phyloP scores from a whole-genome alignment of 2,797 vertebrate species.

The Anolis apletophallus region DNA sequence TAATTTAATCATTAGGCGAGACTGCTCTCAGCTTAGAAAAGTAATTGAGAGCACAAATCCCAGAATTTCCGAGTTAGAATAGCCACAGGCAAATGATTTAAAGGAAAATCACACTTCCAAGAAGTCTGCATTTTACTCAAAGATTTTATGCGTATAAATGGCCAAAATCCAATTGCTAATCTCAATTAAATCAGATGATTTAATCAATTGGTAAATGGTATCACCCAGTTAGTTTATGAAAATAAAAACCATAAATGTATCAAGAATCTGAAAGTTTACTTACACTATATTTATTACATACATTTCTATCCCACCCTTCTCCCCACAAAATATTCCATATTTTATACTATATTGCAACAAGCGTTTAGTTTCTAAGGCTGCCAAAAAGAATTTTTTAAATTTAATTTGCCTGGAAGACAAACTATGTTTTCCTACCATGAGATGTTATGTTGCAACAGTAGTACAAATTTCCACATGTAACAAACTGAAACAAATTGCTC shows the following conservation, averaged over 20 bases:
- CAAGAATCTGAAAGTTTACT: neutral
- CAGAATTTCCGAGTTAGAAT: neutral
- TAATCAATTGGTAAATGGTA: too few species aligned
- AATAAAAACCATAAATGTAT: neutral
- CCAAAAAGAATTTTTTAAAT: slow-evolving; percentile 7
- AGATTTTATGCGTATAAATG: neutral
- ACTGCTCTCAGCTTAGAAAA: too few species aligned
- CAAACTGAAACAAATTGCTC: neutral
- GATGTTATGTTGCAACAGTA: neutral
- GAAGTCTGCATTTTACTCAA: too few species aligned
- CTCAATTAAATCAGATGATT: too few species aligned
- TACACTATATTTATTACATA: too few species aligned
- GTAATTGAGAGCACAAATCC: neutral
- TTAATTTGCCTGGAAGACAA: slow-evolving; percentile 9
- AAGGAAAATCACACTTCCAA: neutral
- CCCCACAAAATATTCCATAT: too few species aligned
- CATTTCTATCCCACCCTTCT: too few species aligned
- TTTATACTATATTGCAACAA: neutral
- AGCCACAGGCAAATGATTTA: neutral
- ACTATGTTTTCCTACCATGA: too few species aligned
- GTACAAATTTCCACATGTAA: neutral
- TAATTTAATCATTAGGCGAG: too few species aligned
- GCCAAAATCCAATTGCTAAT: too few species aligned
- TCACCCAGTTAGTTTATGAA: neutral
- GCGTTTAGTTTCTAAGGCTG: neutral